These are phyloP conservation scores for Anoura caudifer DNA, from an alignment of 2,113 vertebrate species.

Conservation along the genomic window DNA sequence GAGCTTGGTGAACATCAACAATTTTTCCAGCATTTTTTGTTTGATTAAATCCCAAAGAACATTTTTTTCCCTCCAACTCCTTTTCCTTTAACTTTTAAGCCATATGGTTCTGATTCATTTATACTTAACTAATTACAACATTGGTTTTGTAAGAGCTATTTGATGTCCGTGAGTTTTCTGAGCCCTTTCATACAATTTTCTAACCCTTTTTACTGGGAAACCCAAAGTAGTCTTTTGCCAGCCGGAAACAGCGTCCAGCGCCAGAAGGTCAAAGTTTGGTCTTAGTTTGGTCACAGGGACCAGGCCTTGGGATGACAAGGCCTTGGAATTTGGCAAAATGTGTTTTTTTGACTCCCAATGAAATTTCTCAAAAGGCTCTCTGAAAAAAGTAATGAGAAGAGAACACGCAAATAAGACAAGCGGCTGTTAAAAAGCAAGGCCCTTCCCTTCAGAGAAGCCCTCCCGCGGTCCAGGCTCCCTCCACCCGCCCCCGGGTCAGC, in stretches of 20 bases:
- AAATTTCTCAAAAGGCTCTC: conserved; percentile 59
- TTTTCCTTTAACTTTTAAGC: conserved; percentile 65
- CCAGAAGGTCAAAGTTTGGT: conserved; percentile 58
- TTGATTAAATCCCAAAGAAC: conserved; percentile 72
- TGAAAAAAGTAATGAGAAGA: conserved; percentile 37
- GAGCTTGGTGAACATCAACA: conserved; percentile 47
- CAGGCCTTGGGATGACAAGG: conserved; percentile 49
- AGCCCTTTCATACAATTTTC: conserved; percentile 67
- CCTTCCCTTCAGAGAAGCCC: not conserved
- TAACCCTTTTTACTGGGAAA: conserved; percentile 68
- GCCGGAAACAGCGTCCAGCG: conserved; percentile 35
- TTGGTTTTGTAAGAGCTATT: conserved; percentile 74
- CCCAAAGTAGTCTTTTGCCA: conserved; percentile 43
- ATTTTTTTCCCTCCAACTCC: conserved; percentile 50
- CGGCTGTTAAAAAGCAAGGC: not conserved
- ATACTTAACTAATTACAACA: conserved; percentile 74
- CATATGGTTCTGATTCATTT: conserved; percentile 78
- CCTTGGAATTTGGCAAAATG: conserved; percentile 58
- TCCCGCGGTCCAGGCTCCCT: not conserved
- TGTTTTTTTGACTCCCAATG: conserved; percentile 41
- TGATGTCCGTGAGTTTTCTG: conserved; percentile 72
- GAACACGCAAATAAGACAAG: conserved; percentile 5
- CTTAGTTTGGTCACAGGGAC: conserved; percentile 54
- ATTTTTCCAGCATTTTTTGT: conserved; percentile 69
- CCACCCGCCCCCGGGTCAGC: not conserved